These are phyloP conservation scores for Anoura caudifer DNA, from an alignment of 2,113 vertebrate species.

Conservation along the genomic window DNA sequence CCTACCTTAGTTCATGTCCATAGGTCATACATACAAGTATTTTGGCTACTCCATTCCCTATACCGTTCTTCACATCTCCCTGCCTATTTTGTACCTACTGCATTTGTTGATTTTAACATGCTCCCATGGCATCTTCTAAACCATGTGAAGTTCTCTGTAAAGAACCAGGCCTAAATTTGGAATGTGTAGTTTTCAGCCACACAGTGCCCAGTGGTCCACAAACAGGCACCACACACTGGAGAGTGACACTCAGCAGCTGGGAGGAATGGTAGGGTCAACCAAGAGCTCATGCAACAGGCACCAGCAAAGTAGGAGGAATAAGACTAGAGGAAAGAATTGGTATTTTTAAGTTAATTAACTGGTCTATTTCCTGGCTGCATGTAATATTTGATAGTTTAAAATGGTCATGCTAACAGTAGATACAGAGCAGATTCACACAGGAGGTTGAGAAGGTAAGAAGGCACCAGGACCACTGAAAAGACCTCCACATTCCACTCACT, in stretches of 20 bases:
- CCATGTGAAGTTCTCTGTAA: neutral
- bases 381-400: neutral
- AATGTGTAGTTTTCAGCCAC: neutral
- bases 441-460: neutral
- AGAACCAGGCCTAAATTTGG: neutral
- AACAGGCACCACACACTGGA: neutral
- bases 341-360: neutral
- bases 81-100: too few relatives aligned
- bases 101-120: neutral
- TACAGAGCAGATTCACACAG: neutral
- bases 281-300: neutral
- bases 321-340: neutral
- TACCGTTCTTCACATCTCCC: too few relatives aligned
- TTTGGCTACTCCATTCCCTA: too few relatives aligned
- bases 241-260: neutral
- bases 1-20: too few relatives aligned
- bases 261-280: neutral
- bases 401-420: neutral
- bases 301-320: neutral
- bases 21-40: too few relatives aligned
- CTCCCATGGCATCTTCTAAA: neutral
- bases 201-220: neutral
- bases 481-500: neutral
- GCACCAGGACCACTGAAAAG: neutral
- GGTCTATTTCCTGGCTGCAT: neutral